A percentile compares a stretch with the other conserved stretches of the same genome.
Conservation (phyloP, 2,113 vertebrate species). For the Chiloscyllium plagiosum region DNA sequence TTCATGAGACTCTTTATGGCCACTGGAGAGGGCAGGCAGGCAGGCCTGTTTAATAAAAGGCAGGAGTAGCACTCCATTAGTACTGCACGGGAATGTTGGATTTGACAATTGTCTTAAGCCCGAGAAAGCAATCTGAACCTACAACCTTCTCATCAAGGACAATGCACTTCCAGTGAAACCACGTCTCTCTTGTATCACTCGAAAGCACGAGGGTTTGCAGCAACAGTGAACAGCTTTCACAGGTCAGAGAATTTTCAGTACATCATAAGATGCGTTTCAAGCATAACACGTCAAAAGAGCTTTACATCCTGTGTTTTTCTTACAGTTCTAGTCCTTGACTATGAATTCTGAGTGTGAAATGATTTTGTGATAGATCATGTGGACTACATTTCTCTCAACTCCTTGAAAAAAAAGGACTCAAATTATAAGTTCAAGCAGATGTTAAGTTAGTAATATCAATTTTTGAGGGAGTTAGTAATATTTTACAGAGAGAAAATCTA, state of each 20-base stretch:
- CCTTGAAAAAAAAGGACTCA: background rate
- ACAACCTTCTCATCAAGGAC: background rate
- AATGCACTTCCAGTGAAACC: too few species aligned
- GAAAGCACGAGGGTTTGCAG: background rate
- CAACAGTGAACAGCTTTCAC: background rate
- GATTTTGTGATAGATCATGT: background rate
- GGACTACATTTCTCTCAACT: background rate
- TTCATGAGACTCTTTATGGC: too few species aligned
- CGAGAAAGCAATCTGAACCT: too few species aligned
- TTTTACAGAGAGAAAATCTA: background rate
- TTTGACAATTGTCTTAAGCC: too few species aligned
- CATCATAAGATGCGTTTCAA: background rate
- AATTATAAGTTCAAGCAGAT: background rate
- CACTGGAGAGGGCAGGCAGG: too few species aligned
- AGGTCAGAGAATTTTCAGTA: background rate
- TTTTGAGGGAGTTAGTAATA: background rate
- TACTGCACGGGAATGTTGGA: too few species aligned
- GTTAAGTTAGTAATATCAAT: too few species aligned
- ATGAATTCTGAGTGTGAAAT: background rate
- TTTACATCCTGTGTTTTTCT: background rate
- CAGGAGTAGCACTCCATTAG: too few species aligned
- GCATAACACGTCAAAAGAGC: background rate
- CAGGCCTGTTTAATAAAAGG: background rate
- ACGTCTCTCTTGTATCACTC: background rate
- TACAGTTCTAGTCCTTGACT: background rate